phyloP scores from a whole-genome alignment of 2,797 vertebrate species.

The Microctenopoma lineatum region DNA sequence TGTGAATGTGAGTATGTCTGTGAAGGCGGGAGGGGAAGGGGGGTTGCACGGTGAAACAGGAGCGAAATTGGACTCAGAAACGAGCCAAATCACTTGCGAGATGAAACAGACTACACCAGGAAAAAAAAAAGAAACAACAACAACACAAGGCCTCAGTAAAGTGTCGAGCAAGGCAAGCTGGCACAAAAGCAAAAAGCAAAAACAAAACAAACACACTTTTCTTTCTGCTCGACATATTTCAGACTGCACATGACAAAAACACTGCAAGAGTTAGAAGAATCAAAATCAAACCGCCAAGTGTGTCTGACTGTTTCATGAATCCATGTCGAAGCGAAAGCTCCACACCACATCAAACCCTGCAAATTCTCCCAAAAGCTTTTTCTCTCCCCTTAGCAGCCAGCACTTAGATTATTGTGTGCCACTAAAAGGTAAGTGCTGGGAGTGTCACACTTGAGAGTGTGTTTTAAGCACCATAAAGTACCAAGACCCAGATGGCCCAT shows the following conservation, averaged over 20 bases:
- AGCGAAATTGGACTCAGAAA: conserved; percentile 70
- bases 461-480: conserved; percentile 78
- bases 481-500: conserved; percentile 84
- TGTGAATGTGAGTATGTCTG: conserved; percentile 64
- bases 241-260: conserved; percentile 67
- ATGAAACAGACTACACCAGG: conserved; percentile 67
- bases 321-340: conserved; percentile 59
- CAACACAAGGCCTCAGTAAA: conserved; percentile 57
- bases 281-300: conserved; percentile 69
- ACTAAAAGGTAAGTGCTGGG: conserved; percentile 75
- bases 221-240: conserved; percentile 69
- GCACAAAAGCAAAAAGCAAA: conserved; percentile 40
- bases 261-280: conserved; percentile 63
- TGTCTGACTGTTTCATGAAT: conserved; percentile 70
- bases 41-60: conserved; percentile 48
- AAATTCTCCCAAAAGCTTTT: conserved; percentile 73
- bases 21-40: conserved; percentile 6
- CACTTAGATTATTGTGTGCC: conserved; percentile 68
- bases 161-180: conserved; percentile 55
- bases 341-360: conserved; percentile 69
- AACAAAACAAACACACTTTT: conserved; percentile 64
- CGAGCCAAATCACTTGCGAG: conserved; percentile 66
- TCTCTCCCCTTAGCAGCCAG: conserved; percentile 59
- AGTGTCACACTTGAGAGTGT: conserved; percentile 75
- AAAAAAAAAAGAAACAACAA: conserved; percentile 39